Conservation (phyloP, 2,797 vertebrate species). For the Hippopotamyrus pictus region DNA sequence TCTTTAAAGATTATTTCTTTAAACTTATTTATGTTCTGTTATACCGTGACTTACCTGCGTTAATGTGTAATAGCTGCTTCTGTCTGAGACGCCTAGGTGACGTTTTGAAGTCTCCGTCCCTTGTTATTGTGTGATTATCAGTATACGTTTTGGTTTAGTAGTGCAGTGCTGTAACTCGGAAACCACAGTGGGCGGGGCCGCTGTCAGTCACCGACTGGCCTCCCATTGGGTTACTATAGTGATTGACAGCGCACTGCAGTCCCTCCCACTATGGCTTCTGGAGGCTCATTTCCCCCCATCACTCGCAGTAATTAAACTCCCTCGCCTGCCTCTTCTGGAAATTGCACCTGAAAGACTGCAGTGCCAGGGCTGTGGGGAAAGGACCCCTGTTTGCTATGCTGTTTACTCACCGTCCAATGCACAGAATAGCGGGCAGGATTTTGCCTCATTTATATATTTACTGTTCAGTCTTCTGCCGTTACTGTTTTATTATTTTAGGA, state of each 20-base stretch:
- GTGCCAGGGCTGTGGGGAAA: neutral
- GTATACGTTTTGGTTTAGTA: neutral
- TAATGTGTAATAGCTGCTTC: neutral
- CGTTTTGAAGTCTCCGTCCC: neutral
- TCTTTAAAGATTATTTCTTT: neutral
- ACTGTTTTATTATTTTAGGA: neutral
- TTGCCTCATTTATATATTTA: neutral
- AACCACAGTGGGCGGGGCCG: neutral
- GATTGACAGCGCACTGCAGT: neutral
- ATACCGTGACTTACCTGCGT: neutral
- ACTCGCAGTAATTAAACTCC: neutral
- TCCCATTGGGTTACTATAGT: neutral
- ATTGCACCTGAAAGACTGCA: conserved; percentile 32
- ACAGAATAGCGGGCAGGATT: neutral
- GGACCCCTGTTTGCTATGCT: neutral
- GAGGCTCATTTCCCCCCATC: neutral
- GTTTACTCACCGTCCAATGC: neutral
- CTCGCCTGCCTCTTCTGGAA: conserved; percentile 28
- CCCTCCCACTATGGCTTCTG: neutral
- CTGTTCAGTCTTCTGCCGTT: neutral
- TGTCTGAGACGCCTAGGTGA: neutral
- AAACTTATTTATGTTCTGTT: neutral
- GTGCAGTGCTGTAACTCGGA: neutral
- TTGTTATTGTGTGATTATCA: neutral
- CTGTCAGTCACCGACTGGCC: neutral